Percentiles rank a stretch among this genome's conserved stretches.
Conservation (phyloP, 1,140 invertebrate species). For the Periplaneta americana region DNA sequence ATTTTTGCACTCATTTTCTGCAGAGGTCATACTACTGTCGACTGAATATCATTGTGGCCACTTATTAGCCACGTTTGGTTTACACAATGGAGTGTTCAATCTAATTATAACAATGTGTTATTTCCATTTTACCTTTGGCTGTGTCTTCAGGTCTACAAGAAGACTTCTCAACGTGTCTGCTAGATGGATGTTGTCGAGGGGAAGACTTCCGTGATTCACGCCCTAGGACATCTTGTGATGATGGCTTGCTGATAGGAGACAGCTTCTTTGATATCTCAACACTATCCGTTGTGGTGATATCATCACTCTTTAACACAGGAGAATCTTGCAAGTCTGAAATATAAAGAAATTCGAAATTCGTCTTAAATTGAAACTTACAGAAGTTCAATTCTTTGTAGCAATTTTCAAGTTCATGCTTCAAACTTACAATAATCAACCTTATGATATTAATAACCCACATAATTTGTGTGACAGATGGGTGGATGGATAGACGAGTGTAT, state of each 20-base stretch:
- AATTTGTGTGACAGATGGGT: neutral
- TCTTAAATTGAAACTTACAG: too few relatives aligned
- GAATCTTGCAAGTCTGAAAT: neutral
- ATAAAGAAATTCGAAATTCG: neutral
- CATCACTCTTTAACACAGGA: neutral
- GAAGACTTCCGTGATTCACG: neutral
- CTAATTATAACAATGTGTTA: too few relatives aligned
- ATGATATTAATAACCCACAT: too few relatives aligned
- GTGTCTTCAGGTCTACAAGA: neutral
- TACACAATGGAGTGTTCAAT: too few relatives aligned
- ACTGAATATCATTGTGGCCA: too few relatives aligned
- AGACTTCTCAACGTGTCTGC: neutral
- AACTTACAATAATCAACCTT: too few relatives aligned
- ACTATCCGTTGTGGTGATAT: neutral
- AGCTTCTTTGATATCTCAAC: neutral
- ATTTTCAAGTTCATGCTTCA: too few relatives aligned
- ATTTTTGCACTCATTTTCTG: too few relatives aligned
- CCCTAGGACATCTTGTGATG: neutral
- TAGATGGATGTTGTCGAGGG: neutral
- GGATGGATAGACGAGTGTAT: too few relatives aligned
- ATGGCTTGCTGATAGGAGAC: neutral
- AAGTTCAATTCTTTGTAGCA: too few relatives aligned
- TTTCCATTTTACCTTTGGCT: neutral
- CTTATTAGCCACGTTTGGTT: too few relatives aligned
- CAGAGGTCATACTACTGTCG: too few relatives aligned